phyloP scores from a whole-genome alignment of 2,797 vertebrate species.

The Melanotaenia maccullochi region DNA sequence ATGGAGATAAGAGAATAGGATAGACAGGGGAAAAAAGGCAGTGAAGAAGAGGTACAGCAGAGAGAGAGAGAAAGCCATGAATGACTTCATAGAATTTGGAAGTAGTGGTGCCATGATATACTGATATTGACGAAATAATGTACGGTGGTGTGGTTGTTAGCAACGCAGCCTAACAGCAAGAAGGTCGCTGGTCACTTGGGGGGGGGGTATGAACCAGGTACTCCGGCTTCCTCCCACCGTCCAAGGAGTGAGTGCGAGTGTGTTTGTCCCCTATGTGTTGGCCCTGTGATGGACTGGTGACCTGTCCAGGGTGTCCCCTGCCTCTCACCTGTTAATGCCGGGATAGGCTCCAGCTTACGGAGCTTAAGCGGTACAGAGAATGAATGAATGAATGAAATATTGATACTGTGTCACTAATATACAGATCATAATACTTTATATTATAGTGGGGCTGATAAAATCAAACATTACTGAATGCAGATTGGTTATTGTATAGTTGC shows the following conservation, averaged over 20 bases:
- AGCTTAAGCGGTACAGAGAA: too few relatives aligned
- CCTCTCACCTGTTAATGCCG: too few relatives aligned
- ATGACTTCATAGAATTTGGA: conserved; percentile 2
- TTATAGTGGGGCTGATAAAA: background rate
- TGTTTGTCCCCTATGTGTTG: too few relatives aligned
- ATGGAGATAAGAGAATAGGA: background rate
- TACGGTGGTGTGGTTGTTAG: too few relatives aligned
- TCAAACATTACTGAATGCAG: background rate
- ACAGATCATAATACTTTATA: background rate
- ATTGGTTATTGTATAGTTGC: background rate
- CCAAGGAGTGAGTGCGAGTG: too few relatives aligned
- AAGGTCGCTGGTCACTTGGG: too few relatives aligned
- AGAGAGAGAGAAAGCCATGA: conserved; percentile 6
- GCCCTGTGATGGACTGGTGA: too few relatives aligned
- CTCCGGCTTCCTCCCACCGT: too few relatives aligned
- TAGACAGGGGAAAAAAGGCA: background rate
- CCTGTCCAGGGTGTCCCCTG: too few relatives aligned
- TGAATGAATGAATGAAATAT: background rate
- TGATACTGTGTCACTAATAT: background rate
- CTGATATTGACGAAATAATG: background rate
- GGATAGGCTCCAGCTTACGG: too few relatives aligned
- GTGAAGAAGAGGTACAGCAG: background rate
- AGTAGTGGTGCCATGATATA: background rate
- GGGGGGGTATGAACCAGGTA: too few relatives aligned
- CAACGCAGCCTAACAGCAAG: too few relatives aligned